These are phyloP conservation scores for Mastomys natalensis DNA, from an alignment of 2,113 vertebrate genomes.

Conservation along the genomic window DNA sequence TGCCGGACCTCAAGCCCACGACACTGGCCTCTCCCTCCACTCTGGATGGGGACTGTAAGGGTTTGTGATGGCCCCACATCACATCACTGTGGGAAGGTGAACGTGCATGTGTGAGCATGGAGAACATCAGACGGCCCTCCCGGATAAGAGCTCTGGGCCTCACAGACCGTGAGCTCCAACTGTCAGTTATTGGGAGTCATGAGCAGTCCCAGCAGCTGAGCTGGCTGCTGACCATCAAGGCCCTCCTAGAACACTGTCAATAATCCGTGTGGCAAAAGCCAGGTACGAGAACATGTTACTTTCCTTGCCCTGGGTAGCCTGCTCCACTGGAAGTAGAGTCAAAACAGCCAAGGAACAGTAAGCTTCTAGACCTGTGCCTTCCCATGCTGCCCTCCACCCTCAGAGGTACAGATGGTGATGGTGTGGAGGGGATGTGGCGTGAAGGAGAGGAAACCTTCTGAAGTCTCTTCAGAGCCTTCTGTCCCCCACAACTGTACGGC, in stretches of 20 bases:
- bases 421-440: not conserved
- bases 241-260: not conserved
- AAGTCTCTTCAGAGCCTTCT: not conserved
- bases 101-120: fast-evolving
- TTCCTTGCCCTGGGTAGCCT: not conserved
- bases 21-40: not conserved
- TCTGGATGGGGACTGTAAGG: not conserved
- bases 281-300: not conserved
- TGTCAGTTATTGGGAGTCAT: not conserved
- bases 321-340: not conserved
- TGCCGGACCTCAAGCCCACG: not conserved
- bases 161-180: not conserved
- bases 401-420: not conserved
- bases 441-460: not conserved
- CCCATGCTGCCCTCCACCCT: not conserved
- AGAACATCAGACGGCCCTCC: not conserved
- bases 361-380: not conserved
- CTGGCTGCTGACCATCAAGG: not conserved
- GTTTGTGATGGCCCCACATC: not conserved
- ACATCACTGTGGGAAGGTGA: not conserved
- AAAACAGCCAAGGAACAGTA: not conserved
- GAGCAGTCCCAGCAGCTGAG: not conserved
- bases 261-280: not conserved
- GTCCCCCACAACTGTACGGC: not conserved
- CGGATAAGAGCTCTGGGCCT: not conserved